These are phyloP conservation scores for Galeopterus variegatus DNA, from an alignment of 2,113 vertebrate species.

Conservation along the genomic window DNA sequence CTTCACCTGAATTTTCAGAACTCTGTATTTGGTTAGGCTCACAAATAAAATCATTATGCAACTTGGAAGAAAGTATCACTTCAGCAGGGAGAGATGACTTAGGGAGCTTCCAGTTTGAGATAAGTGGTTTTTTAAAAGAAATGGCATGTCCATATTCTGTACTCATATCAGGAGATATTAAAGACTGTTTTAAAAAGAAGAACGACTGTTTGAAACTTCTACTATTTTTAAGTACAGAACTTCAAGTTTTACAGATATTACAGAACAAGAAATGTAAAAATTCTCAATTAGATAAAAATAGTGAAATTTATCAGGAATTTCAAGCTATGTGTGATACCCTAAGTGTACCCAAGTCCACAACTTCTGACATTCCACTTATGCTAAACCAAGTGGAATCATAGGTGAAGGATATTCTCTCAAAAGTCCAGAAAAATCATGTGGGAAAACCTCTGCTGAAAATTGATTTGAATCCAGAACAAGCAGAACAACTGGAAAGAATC, in stretches of 20 bases:
- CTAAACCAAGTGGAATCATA: conserved; percentile 92
- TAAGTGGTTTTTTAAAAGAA: conserved; percentile 96
- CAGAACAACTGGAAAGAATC: conserved; percentile 92
- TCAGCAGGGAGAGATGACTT: conserved; percentile 91
- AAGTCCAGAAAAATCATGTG: conserved; percentile 89
- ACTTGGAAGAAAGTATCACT: conserved; percentile 93
- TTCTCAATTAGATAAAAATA: conserved; percentile 84
- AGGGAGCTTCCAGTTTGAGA: conserved; percentile 93
- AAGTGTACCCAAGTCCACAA: conserved; percentile 87
- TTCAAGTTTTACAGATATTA: conserved; percentile 95
- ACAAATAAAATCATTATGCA: conserved; percentile 91
- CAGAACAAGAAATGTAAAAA: conserved; percentile 87
- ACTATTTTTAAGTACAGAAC: conserved; percentile 96
- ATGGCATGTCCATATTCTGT: conserved; percentile 93
- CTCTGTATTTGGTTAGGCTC: conserved; percentile 94
- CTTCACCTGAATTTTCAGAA: conserved; percentile 93
- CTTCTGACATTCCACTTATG: conserved; percentile 86
- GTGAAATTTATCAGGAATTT: conserved; percentile 90
- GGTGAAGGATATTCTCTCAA: conserved; percentile 86
- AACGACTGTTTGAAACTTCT: conserved; percentile 94
- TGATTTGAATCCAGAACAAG: conserved; percentile 91
- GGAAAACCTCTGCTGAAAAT: conserved; percentile 92
- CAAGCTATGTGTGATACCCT: conserved; percentile 91
- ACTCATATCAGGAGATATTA: conserved; percentile 91
- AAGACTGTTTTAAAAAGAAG: conserved; percentile 89